Evolutionary conservation across 2,113 vertebrate genomes (phyloP).

Genomic region (Platysteira castanea): DNA sequence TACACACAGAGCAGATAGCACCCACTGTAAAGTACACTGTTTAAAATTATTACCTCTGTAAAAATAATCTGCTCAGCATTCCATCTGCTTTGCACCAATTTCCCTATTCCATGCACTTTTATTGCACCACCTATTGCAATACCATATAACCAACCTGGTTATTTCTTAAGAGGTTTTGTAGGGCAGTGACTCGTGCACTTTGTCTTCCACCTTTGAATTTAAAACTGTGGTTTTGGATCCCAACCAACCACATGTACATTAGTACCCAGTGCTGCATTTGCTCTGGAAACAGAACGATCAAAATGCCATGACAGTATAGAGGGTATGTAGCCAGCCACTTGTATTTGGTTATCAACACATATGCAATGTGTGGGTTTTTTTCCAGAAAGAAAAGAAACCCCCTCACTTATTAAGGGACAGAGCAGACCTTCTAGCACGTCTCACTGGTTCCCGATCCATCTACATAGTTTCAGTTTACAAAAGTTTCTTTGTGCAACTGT

Average conservation of each 20-base stretch:
- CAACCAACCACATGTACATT: neutral
- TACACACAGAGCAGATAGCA: neutral
- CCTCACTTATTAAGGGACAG: neutral
- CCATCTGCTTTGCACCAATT: neutral
- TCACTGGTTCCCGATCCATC: neutral
- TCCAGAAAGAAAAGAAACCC: neutral
- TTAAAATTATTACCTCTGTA: slow-evolving; percentile 4
- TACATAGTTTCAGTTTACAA: neutral
- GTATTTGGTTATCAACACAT: neutral
- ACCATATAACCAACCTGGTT: neutral
- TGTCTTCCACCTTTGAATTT: neutral
- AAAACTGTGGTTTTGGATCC: neutral
- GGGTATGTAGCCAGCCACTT: neutral
- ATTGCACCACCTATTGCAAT: neutral
- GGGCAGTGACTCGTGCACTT: neutral
- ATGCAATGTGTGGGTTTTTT: fast-evolving
- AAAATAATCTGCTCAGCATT: neutral
- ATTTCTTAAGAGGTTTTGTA: neutral
- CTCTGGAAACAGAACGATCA: neutral
- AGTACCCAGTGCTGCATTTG: neutral
- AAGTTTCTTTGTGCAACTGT: neutral
- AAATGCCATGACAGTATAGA: neutral
- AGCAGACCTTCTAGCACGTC: neutral
- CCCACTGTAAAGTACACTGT: neutral
- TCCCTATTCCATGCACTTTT: neutral